These are phyloP conservation scores for Cirrhinus molitorella DNA, from an alignment of 2,797 vertebrate species.

Conservation along the genomic window DNA sequence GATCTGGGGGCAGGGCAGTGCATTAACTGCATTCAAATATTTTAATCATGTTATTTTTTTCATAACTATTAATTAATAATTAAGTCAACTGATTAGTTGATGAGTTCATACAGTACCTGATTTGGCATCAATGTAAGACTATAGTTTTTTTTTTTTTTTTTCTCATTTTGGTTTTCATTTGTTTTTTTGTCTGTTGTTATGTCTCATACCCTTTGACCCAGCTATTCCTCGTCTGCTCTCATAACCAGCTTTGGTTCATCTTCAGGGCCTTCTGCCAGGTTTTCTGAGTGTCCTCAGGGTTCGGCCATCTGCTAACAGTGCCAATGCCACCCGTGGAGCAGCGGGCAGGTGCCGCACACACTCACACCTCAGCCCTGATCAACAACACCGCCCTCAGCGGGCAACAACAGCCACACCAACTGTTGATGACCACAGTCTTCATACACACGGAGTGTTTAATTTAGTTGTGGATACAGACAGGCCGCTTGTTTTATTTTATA, in stretches of 20 bases:
- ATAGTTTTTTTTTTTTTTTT: constrained; percentile 70
- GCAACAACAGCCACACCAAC: constrained; percentile 70
- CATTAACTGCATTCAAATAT: no score
- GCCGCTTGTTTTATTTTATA: not conserved
- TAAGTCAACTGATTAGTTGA: no score
- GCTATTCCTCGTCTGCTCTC: constrained; percentile 53
- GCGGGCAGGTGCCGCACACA: constrained; percentile 73
- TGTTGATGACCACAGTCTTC: constrained; percentile 73
- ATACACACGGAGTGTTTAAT: constrained; percentile 56
- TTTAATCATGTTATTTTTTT: no score
- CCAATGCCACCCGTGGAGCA: constrained; percentile 49
- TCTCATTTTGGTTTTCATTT: constrained; percentile 47
- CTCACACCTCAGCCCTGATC: constrained; percentile 72
- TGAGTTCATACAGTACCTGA: not conserved
- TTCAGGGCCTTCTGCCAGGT: constrained; percentile 57
- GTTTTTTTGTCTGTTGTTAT: not conserved
- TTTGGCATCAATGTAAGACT: constrained; percentile 47
- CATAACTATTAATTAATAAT: no score
- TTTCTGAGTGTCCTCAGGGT: constrained; percentile 64
- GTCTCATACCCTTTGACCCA: constrained; percentile 10
- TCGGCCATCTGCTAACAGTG: constrained; percentile 79
- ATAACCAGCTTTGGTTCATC: constrained; percentile 59
- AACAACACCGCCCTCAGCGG: constrained; percentile 76
- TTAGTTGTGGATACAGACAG: constrained; percentile 30
- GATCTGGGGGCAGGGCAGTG: no score